Conservation (phyloP, 2,113 vertebrate species). For the Lepus americanus region DNA sequence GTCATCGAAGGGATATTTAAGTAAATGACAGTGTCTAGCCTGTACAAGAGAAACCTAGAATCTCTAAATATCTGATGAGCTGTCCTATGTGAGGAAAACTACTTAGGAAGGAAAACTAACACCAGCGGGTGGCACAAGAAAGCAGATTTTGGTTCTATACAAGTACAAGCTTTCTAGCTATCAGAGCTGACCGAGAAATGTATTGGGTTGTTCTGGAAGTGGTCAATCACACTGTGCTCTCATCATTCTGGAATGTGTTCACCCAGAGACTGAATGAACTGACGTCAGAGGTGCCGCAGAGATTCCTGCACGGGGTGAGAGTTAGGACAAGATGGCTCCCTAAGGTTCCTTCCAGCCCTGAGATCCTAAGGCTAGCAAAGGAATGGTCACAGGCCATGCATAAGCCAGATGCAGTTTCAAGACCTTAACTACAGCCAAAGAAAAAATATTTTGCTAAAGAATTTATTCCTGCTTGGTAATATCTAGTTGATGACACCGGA, state of each 20-base stretch:
- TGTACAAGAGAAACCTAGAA: neutral
- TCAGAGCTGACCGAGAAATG: slow-evolving; percentile 36
- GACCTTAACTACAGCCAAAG: slow-evolving; percentile 45
- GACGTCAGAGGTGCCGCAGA: slow-evolving; percentile 12
- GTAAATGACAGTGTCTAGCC: neutral
- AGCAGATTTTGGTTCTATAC: slow-evolving; percentile 27
- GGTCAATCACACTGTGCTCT: neutral
- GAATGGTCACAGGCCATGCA: slow-evolving; percentile 15
- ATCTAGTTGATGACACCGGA: neutral
- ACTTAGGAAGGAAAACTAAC: slow-evolving; percentile 14
- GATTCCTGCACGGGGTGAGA: neutral
- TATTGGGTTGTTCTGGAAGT: neutral
- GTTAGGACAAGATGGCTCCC: neutral
- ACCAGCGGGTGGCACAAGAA: neutral
- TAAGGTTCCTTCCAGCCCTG: slow-evolving; percentile 38
- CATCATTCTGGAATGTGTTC: neutral
- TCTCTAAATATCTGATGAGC: slow-evolving; percentile 17
- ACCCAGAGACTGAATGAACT: neutral
- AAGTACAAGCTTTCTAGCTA: slow-evolving; percentile 66
- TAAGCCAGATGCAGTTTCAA: neutral
- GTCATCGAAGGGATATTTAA: slow-evolving; percentile 10
- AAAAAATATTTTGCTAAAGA: slow-evolving; percentile 54
- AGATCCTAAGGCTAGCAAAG: slow-evolving; percentile 37
- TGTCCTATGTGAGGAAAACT: neutral
- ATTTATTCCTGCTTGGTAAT: slow-evolving; percentile 21